Conservation (phyloP, 2,888 invertebrate species). For the Caenorhabditis imperialis region DNA sequence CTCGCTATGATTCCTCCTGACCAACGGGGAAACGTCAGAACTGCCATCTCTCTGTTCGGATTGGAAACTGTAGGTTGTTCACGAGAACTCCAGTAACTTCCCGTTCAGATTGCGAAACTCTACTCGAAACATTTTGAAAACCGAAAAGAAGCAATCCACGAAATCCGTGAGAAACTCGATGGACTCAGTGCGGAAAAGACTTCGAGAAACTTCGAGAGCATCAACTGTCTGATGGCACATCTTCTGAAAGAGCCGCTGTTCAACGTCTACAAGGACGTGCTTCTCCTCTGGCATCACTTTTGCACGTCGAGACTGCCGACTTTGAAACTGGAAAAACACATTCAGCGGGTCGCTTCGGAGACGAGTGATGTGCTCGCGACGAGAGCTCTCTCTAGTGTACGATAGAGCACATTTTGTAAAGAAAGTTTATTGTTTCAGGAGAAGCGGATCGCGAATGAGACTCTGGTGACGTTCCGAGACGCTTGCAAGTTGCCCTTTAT, state of each 20-base stretch:
- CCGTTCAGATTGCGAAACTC: constrained; percentile 45
- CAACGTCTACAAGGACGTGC: constrained; percentile 38
- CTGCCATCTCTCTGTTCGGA: constrained; percentile 36
- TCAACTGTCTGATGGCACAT: constrained; percentile 50
- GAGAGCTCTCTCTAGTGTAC: constrained; percentile 29
- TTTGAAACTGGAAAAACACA: constrained; percentile 26
- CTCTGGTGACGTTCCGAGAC: constrained; percentile 39
- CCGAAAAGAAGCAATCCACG: constrained; percentile 52
- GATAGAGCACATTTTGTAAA: not conserved
- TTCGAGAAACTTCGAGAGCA: constrained; percentile 38
- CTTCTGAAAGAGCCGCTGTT: constrained; percentile 56
- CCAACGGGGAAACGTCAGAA: constrained; percentile 36
- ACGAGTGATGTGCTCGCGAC: constrained; percentile 33
- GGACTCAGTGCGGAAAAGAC: constrained; percentile 17
- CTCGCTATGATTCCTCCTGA: constrained; percentile 49
- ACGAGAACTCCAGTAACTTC: not conserved
- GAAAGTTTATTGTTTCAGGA: constrained; percentile 36
- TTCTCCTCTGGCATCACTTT: constrained; percentile 49
- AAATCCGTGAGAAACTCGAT: constrained; percentile 34
- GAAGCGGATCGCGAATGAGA: constrained; percentile 37
- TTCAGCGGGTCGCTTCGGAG: constrained; percentile 33
- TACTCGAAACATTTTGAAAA: constrained; percentile 56
- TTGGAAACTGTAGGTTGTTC: constrained; percentile 27
- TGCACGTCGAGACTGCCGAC: constrained; percentile 16
- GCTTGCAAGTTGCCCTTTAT: constrained; percentile 21